These are phyloP conservation scores for Ceyx margarethae DNA, from an alignment of 2,113 vertebrate species.

Conservation along the genomic window DNA sequence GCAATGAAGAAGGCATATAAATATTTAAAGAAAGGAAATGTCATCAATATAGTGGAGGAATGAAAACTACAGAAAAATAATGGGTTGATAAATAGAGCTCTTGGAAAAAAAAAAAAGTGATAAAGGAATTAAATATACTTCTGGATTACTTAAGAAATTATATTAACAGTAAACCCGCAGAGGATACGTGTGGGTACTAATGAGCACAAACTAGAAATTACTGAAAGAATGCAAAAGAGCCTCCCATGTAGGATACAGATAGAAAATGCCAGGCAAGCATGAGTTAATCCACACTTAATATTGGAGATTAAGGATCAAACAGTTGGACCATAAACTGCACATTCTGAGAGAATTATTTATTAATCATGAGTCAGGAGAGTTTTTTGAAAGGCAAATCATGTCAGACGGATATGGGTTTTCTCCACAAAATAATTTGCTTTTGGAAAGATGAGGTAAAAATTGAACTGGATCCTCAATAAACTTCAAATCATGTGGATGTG, in stretches of 20 bases:
- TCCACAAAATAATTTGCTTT: not conserved
- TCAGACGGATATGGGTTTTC: conserved; percentile 7
- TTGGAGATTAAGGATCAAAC: conserved; percentile 39
- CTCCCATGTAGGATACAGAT: not conserved
- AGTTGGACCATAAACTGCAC: conserved; percentile 2
- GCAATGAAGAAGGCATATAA: not conserved
- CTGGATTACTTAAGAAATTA: conserved; percentile 18
- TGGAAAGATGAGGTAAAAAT: not conserved
- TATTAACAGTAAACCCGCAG: not conserved
- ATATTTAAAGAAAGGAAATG: conserved; percentile 9
- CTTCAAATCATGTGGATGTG: not conserved
- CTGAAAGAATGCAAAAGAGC: not conserved
- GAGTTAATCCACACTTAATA: conserved; percentile 30
- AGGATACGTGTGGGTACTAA: not conserved
- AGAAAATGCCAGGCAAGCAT: conserved; percentile 1
- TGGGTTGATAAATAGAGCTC: not conserved
- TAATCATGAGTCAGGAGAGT: conserved; percentile 37
- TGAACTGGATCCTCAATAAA: not conserved
- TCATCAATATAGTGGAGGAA: not conserved
- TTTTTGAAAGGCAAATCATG: conserved; percentile 41
- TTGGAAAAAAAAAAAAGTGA: not conserved
- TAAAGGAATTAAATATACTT: not conserved
- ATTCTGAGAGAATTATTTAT: conserved; percentile 55
- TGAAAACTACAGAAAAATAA: conserved; percentile 16
- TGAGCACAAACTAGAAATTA: not conserved